Evolutionary conservation across 2,797 vertebrate genomes (phyloP), one percentile per base, ranked within the genome.

Genomic region (Semotilus atromaculatus): DNA sequence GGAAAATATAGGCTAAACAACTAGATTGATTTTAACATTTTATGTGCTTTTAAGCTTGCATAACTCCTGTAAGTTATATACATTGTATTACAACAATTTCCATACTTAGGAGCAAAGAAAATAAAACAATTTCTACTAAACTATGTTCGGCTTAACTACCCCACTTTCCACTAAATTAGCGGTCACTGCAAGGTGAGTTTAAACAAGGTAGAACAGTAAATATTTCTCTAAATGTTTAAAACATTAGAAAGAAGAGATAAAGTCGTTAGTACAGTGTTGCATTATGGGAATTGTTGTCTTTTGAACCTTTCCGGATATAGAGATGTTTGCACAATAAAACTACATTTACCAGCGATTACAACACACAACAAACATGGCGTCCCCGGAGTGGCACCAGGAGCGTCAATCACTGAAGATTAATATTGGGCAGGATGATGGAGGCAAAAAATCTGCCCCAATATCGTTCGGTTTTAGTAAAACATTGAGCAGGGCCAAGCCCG

Each of bases 381-480:
- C 93, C 85, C 76, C 80, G 79, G 82, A 89, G 71, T 31, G 53
- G 58, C 80, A 78, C 2, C 68, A 73, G 23, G 82, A 76, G 48
- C 51, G 82, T 76, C 85, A 83, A 85, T 80, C 7, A 23, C 51
- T 36, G 21, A 72, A 66, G 11, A 53, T 8, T 72, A 80, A 40
- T 21, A 14, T 51, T 51, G 34, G 72, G 36, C 90, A 81, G 73
- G 90, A 90, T 1, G 86, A 88, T 21, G 90, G 55, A 16, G 92
- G 91, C 64, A 93, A 29, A 66, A 96, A 95, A 91, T 1, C 87
- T 0, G 23, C 72, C 1, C 85, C 91, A 0, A 91, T 96, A 55
- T 96, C 95, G 3, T 96, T 96, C 88, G 93, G 94, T 60, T 96
- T 96, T 51, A 95, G 91, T 51, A 96, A 95, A 93, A 95, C 92